Percentiles rank a stretch among this genome's conserved stretches.
phyloP scores from a whole-genome alignment of 2,113 vertebrate genomes.

The Psittacula cyanocephala region DNA sequence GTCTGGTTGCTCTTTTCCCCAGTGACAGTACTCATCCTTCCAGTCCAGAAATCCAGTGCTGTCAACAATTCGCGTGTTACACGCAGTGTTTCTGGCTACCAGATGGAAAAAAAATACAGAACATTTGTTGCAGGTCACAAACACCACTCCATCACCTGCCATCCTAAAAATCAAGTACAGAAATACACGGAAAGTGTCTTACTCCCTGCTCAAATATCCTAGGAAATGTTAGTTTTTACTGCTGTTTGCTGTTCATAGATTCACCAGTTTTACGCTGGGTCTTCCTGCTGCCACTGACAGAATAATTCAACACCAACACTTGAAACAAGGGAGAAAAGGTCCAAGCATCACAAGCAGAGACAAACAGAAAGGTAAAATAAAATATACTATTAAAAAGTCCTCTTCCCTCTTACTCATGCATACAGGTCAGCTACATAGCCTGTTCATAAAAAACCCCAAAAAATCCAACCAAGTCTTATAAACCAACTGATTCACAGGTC shows the following conservation, averaged over 20 bases:
- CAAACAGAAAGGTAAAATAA: background rate
- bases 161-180: background rate
- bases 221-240: background rate
- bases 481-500: background rate
- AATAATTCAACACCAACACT: background rate
- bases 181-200: background rate
- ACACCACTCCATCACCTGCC: background rate
- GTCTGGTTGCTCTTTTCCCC: background rate
- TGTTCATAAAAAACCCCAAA: background rate
- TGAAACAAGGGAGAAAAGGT: background rate
- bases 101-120: background rate
- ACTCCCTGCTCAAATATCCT: background rate
- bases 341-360: background rate
- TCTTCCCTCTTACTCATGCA: background rate
- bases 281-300: background rate
- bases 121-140: background rate
- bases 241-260: background rate
- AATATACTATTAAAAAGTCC: background rate
- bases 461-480: background rate
- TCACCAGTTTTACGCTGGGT: background rate
- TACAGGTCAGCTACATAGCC: background rate
- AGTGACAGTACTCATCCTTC: background rate
- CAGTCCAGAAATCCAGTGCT: background rate
- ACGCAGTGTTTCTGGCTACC: background rate
- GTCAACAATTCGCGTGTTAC: background rate